Evolutionary conservation across 2,797 vertebrate species (phyloP), one percentile per base, ranked within the genome.

Genomic region (Lepilemur septentrionalis): DNA sequence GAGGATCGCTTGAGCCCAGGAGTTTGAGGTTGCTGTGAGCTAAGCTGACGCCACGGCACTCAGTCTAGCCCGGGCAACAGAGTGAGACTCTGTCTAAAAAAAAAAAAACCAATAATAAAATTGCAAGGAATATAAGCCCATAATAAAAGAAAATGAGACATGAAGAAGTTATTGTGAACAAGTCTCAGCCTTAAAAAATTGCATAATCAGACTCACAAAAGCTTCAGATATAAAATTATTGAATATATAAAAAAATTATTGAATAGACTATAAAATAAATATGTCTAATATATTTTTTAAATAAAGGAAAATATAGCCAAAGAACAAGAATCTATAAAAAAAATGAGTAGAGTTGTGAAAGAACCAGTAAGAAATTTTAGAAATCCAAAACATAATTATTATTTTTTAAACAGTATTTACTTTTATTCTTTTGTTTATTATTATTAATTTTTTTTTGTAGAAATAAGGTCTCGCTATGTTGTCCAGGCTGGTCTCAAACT

Each of bases 211-310:
- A 61, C 13, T 89, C 63, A 78, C 28, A 59, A 82, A 90, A 91
- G 20, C 22, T 84, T 94, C n/a, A 81, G 14, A 57, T 63, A 72
- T 69, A 88, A 88, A 92, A 88, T n/a, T 65, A n/a, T 41, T 88
- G 28, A 80, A 38, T 1, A 92, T 90, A 79, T 61, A 94, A 85
- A 81, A 72, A 88, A 92, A 88, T n/a, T 65, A n/a, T 41, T 88
- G 28, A 80, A 38, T 1, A 92, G 41, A 86, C 76, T 90, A 79
- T 61, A 94, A 85, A 81, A 72, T 52, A 35, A 92, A 72, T 18
- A 55, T 38, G 13, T 55, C 55, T 84, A 92, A 59, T 75, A 50
- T 85, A 75, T 61, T 61, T 93, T 85, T 89, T 43, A 15, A 89
- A 86, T 63, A 70, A 41, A 76, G 89, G 23, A 70, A 86, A 78